phyloP scores from a whole-genome alignment of 2,797 vertebrate species.

The Tadarida brasiliensis region DNA sequence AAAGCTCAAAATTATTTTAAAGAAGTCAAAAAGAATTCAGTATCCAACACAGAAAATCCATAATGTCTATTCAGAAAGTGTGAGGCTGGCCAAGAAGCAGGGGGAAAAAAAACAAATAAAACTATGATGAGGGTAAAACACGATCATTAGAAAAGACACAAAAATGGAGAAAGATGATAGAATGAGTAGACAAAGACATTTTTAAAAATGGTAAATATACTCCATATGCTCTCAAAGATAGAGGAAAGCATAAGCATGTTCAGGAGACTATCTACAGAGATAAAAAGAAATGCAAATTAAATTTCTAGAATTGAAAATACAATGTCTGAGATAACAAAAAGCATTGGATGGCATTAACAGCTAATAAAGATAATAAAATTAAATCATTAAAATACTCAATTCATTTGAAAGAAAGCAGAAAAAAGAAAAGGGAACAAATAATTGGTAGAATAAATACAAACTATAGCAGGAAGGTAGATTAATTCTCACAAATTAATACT shows the following conservation, averaged over 20 bases:
- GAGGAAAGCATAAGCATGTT: neutral
- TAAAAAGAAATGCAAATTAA: neutral
- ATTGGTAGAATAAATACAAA: neutral
- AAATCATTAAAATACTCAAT: neutral
- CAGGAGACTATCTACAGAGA: neutral
- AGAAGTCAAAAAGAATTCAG: neutral
- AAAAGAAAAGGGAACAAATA: neutral
- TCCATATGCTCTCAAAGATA: neutral
- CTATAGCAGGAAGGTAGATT: neutral
- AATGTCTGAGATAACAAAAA: neutral
- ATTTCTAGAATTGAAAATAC: neutral
- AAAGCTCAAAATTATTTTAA: neutral
- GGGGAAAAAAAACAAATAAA: neutral
- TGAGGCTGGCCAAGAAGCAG: neutral
- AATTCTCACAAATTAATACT: constrained; percentile 6
- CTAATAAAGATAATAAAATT: neutral
- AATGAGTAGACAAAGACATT: neutral
- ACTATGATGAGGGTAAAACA: neutral
- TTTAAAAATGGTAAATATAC: neutral
- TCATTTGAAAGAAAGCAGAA: neutral
- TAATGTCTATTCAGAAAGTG: neutral
- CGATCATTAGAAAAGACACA: neutral
- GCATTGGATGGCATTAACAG: neutral
- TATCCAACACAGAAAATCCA: neutral
- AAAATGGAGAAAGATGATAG: neutral